Evolutionary conservation across 2,888 invertebrate species (phyloP).

Genomic region (Fabriciana adippe): DNA sequence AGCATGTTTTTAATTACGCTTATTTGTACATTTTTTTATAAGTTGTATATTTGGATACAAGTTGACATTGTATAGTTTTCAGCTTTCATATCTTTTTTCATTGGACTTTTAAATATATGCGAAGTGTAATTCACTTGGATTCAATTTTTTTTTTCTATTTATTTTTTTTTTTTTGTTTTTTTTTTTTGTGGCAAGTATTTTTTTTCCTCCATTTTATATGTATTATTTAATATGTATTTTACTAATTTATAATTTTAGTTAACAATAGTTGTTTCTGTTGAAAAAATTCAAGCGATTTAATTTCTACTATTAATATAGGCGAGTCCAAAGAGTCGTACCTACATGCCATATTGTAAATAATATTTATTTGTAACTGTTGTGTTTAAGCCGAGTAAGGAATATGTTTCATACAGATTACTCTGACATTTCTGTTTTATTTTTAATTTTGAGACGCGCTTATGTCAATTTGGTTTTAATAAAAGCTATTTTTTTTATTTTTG

Average conservation of each 20-base stretch:
- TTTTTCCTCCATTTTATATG: neutral
- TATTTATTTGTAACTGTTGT: slow-evolving; percentile 46
- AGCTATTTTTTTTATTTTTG: slow-evolving; percentile 49
- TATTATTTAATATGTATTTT: slow-evolving; percentile 6
- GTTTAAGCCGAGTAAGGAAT: slow-evolving; percentile 23
- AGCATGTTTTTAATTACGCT: slow-evolving; percentile 16
- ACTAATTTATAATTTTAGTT: slow-evolving; percentile 19
- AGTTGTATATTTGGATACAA: slow-evolving; percentile 13
- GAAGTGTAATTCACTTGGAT: neutral
- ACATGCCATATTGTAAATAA: slow-evolving; percentile 54
- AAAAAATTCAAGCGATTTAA: slow-evolving; percentile 11
- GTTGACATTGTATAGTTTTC: slow-evolving; percentile 3
- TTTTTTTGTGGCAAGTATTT: neutral
- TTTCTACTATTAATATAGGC: slow-evolving; percentile 39
- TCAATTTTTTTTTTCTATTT: neutral
- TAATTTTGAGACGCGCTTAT: slow-evolving; percentile 46
- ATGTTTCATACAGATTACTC: slow-evolving; percentile 26
- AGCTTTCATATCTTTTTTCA: neutral
- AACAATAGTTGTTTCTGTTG: neutral
- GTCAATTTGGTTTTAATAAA: slow-evolving; percentile 55
- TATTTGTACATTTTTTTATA: slow-evolving; percentile 16
- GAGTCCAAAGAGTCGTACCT: slow-evolving; percentile 70
- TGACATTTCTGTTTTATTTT: slow-evolving; percentile 46
- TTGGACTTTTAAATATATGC: neutral
- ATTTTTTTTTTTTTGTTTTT: too few relatives aligned